Evolutionary conservation across 2,113 vertebrate species (phyloP).

Genomic region (Datnioides undecimradiatus): DNA sequence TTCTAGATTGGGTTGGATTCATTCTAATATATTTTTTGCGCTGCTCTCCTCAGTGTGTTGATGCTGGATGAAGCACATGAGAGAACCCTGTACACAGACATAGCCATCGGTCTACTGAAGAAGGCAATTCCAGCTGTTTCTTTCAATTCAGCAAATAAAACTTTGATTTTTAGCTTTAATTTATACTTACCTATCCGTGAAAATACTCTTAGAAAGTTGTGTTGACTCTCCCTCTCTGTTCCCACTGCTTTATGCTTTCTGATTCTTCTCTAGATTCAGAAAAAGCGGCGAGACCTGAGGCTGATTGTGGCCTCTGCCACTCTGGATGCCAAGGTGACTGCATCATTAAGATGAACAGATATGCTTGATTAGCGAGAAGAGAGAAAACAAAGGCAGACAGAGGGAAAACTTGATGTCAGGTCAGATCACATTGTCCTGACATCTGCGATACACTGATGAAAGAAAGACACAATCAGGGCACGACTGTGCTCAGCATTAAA

Average conservation of each 20-base stretch:
- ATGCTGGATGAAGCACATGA: slow-evolving; percentile 98
- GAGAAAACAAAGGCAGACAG: slow-evolving; percentile 40
- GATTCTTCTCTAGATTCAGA: slow-evolving; percentile 88
- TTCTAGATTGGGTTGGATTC: background rate
- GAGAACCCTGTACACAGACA: slow-evolving; percentile 96
- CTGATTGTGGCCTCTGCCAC: slow-evolving; percentile 97
- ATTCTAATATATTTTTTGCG: slow-evolving; percentile 9
- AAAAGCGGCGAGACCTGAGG: slow-evolving; percentile 94
- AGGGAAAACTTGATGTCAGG: slow-evolving; percentile 43
- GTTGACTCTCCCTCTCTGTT: background rate
- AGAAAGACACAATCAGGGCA: slow-evolving; percentile 64
- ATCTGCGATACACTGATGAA: slow-evolving; percentile 53
- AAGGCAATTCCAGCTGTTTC: slow-evolving; percentile 85
- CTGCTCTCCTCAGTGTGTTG: slow-evolving; percentile 86
- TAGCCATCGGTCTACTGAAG: slow-evolving; percentile 96
- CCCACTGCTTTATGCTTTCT: background rate
- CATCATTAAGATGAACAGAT: slow-evolving; percentile 70
- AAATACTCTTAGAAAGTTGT: background rate
- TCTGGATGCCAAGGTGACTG: slow-evolving; percentile 95
- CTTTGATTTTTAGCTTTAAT: background rate
- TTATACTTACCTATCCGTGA: background rate
- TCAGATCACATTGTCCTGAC: slow-evolving; percentile 59
- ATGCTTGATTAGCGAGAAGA: slow-evolving; percentile 31
- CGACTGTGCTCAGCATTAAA: slow-evolving; percentile 17
- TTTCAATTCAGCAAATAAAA: background rate